These are phyloP conservation scores for Andinoacara biseriatus DNA, from an alignment of 2,113 vertebrate species.

Conservation along the genomic window DNA sequence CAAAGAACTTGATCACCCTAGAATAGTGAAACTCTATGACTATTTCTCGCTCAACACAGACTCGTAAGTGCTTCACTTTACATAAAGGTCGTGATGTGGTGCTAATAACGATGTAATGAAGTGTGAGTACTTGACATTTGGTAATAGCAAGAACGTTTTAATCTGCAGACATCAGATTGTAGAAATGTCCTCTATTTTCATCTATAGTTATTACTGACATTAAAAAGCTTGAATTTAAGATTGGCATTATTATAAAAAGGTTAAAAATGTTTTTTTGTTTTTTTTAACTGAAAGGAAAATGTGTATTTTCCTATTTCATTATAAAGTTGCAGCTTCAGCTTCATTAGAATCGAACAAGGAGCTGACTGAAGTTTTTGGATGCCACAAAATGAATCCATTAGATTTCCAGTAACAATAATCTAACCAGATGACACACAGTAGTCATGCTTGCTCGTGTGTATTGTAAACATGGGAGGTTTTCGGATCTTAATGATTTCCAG, in stretches of 20 bases:
- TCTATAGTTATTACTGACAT: background rate
- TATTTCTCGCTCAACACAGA: conserved; percentile 96
- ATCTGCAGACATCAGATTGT: too few relatives aligned
- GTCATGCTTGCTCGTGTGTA: background rate
- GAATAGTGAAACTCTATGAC: conserved; percentile 96
- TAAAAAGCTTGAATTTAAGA: background rate
- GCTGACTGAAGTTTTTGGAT: background rate
- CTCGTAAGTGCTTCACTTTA: conserved; percentile 85
- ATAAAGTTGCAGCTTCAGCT: too few relatives aligned
- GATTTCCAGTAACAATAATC: background rate
- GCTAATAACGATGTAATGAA: background rate
- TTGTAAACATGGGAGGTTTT: background rate
- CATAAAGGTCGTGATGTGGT: background rate
- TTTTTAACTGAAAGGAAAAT: too few relatives aligned
- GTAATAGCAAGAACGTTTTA: background rate
- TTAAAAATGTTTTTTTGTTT: too few relatives aligned
- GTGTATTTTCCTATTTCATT: too few relatives aligned
- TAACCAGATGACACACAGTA: background rate
- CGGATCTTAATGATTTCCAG: background rate
- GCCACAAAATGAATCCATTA: background rate
- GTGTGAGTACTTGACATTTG: background rate
- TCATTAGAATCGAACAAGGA: background rate
- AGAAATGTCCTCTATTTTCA: background rate
- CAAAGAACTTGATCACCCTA: conserved; percentile 95
- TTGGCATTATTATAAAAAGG: background rate